Evolutionary conservation across 2,888 invertebrate species (phyloP), one percentile per base, ranked within the genome.

Genomic region (Drosophila yooni): DNA sequence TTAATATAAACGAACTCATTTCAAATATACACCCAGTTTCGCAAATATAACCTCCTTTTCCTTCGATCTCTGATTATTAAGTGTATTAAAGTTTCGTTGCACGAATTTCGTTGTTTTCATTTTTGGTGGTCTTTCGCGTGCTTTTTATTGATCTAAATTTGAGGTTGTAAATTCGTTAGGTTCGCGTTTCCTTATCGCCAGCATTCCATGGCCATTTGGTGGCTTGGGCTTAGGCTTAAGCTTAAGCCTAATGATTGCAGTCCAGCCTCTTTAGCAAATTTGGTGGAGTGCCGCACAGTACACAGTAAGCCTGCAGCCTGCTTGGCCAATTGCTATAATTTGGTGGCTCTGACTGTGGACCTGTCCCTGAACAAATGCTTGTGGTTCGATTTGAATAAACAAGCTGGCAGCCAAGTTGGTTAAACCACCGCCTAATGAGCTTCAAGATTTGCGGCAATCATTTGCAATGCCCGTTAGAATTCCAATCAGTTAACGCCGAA

Each of bases 101-200:
- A 1, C 18, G 15, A 52, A n/a, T 48, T 40, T 29, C 15, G 21
- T 31, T 68, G n/a, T 25, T 51, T 56, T 31, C 33, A 62, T 63
- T 70, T 72, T 62, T 61, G 68, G 70, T 71, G 81, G 74, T 75
- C 73, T 78, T 72, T 70, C 82, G 76, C 60, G 71, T 81, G 63
- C 65, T 66, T 70, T 81, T 87, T 87, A 89, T 85, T 83, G 88
- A 82, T 88, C 88, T 79, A 83, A 88, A 89, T 88, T 88, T 82
- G 74, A 65, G 82, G 73, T 74, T 81, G 76, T 75, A 81, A 79
- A 81, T 83, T 81, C 65, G 76, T 81, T 70, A 40, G 56, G 71
- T 63, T 66, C 66, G 74, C 81, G 54, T 76, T 83, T 76, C 67
- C 77, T 83, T 83, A 86, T 83, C 83, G 82, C 69, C 34, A 64